Base-by-base conservation (phyloP, 2,797 vertebrate species). In the Rhabdomys pumilio region DNA sequence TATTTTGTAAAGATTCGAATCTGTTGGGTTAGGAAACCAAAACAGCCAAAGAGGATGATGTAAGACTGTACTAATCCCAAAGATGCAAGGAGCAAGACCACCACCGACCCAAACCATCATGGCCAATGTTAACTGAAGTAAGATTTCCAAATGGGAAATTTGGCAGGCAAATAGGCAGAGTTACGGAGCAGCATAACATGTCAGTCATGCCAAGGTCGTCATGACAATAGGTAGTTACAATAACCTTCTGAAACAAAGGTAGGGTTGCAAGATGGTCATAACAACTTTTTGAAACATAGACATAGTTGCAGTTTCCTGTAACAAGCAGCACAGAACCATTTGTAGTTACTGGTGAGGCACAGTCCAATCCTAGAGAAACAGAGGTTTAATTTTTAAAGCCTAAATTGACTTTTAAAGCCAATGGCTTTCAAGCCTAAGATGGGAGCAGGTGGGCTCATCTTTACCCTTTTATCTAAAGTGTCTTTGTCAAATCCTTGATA, bases 1-100 rank as follows among this genome's bases (percentile, higher is more conserved):
- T 73, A 73, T 75, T 96, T 96, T 81, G 87, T 10, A 90, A 90
- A 29, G 82, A 63, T 75, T 22, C 19, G 81, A 80, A 50, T 75
- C 20, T 38, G 6, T 83, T 65, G n/a, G n/a, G 55, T 81, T 9
- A 44, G 72, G 55, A 73, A 38, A 31, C 41, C 69, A 88, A 55
- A 73, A 19, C 31, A 87, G 26, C 24, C 24, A 57, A 55, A 55
- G 5, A 73, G 47, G 85, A 29, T 57, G 14, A 6, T 73, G 22
- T 6, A 26, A 73, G 67, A 53, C 14, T n/a, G 19, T 50, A 31
- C 1, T 14, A 14, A 85, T 67, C 44, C 61, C 83, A 67, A 24
- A n/a, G 83, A 50, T n/a, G 10, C 47, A 34, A 67, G 63, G 19
- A 50, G 63, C 34, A 50, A 50, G 83, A n/a, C 44, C 83, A 9